These are phyloP conservation scores for Spodoptera littoralis DNA, from an alignment of 2,888 invertebrate species.

Conservation along the genomic window DNA sequence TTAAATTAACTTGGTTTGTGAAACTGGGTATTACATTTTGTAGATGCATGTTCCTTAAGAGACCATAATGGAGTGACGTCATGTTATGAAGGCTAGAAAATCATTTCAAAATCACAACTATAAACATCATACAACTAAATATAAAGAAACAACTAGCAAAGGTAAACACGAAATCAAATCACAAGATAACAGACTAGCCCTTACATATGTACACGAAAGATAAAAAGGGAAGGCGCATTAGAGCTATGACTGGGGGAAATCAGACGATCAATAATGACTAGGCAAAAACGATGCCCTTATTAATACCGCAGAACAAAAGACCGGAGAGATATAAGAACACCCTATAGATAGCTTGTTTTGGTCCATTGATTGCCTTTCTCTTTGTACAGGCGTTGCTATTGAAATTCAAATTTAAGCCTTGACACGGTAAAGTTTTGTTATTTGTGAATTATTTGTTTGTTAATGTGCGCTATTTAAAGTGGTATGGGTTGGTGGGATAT, in stretches of 20 bases:
- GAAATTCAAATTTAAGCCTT: slow-evolving; percentile 56
- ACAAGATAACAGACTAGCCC: neutral
- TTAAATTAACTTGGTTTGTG: too few species aligned
- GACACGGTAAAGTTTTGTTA: slow-evolving; percentile 31
- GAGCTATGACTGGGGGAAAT: slow-evolving; percentile 44
- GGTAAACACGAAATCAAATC: too few species aligned
- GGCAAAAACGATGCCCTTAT: slow-evolving; percentile 48
- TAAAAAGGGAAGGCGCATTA: slow-evolving; percentile 33
- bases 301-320: slow-evolving; percentile 52
- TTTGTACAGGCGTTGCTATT: slow-evolving; percentile 50
- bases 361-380: slow-evolving; percentile 60
- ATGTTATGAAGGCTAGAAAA: too few species aligned
- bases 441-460: slow-evolving; percentile 35
- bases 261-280: slow-evolving; percentile 55
- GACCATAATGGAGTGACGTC: too few species aligned
- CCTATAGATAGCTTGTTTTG: slow-evolving; percentile 57
- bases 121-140: neutral
- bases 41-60: too few species aligned
- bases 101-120: too few species aligned
- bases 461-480: neutral
- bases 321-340: slow-evolving; percentile 44
- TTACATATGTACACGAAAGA: slow-evolving; percentile 14
- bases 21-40: too few species aligned
- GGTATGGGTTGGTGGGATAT: too few species aligned
- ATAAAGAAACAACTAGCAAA: neutral